Evolutionary conservation across 2,797 vertebrate species (phyloP).

Genomic region (Parauchenoglanis punctatus): DNA sequence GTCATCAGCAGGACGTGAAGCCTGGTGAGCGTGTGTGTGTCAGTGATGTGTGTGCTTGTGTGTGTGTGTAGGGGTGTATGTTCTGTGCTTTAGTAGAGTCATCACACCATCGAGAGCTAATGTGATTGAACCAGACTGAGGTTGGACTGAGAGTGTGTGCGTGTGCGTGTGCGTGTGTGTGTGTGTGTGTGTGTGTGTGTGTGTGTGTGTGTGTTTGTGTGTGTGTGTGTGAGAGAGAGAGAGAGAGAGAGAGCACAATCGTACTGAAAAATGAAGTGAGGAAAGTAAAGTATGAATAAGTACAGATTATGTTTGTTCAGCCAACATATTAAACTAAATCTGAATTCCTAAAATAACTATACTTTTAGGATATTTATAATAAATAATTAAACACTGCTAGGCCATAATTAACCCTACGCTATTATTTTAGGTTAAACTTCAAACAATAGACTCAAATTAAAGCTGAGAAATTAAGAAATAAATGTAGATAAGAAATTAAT

Average conservation of each 20-base stretch:
- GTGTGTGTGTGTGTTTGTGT: not conserved
- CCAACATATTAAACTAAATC: not conserved
- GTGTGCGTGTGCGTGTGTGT: not conserved
- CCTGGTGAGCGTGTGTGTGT: not conserved
- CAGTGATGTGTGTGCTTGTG: not conserved
- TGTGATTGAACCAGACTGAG: slow-evolving; percentile 61
- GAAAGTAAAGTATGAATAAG: not conserved
- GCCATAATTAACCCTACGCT: not conserved
- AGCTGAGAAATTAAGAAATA: not conserved
- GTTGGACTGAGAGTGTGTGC: slow-evolving; percentile 33
- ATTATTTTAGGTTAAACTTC: not conserved
- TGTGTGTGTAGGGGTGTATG: not conserved
- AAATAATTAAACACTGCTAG: not conserved
- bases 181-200: not conserved
- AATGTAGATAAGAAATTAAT: not conserved
- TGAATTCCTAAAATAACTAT: not conserved
- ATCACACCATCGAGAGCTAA: slow-evolving; percentile 63
- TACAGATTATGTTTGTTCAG: not conserved
- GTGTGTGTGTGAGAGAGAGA: slow-evolving; percentile 6
- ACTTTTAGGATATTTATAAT: not conserved
- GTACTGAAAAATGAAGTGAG: not conserved
- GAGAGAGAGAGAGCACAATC: not conserved
- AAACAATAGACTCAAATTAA: not conserved
- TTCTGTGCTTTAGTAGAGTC: slow-evolving; percentile 46
- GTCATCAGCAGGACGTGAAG: slow-evolving; percentile 13